Base-by-base conservation (phyloP, 2,888 invertebrate genomes). In the Tetanocera ferruginea region DNA sequence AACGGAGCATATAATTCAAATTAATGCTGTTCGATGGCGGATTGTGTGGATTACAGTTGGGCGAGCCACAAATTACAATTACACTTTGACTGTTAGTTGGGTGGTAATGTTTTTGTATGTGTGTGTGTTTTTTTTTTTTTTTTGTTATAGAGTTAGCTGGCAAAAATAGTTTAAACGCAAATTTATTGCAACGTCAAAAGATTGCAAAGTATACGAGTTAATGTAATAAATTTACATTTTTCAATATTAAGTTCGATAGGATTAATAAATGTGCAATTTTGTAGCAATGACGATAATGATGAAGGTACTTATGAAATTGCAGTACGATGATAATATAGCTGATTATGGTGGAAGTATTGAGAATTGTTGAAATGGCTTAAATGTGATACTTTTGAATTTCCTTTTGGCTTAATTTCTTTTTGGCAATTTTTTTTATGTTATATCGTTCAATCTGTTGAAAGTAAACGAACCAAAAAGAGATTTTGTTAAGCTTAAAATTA, bases 11-110 rank as follows among this genome's bases (percentile, higher is more conserved):
- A 62, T 62, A 73, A 66, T 55, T 52, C 66, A 66, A 75, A 66
- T 75, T 75, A 75, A 75, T 75, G 66, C 14, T 19, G 55, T 25
- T 66, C 75, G 66, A 67, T 55, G 73, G 62, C 55, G 52, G 43
- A 43, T 60, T 60, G 55, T 52, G 34, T 11, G 34, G 52, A 37
- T 67, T 67, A 67, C 43, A 23, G 67, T 5, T 11, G 55, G 11
- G 25, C 14, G 11, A 25, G 28, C 25, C 70, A 70, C 70, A 14
- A 37, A n/a, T 57, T 31, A 71, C 52, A 71, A 71, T 31, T 28
- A 28, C 19, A 8, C 60, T 23, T 23, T 60, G 25, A 11, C 25
- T 43, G 43, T 43, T 43, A 14, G 43, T 14, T 43, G 43, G 43
- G 43, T 14, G 43, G 37, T 6, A 43, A 67, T 67, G 49, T n/a